phyloP scores from a whole-genome alignment of 2,888 invertebrate genomes.

The Steinernema hermaphroditum region DNA sequence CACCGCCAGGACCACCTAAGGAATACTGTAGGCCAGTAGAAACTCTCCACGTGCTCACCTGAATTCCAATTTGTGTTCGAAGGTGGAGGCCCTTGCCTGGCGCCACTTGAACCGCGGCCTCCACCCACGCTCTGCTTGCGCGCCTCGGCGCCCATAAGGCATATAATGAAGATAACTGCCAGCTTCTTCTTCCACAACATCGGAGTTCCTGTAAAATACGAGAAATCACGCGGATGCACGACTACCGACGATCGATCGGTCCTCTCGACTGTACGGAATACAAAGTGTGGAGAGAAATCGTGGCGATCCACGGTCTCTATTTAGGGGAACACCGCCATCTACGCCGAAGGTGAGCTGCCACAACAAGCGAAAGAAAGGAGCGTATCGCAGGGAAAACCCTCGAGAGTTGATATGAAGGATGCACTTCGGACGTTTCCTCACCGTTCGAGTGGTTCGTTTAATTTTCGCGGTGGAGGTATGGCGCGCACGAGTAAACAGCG shows the following conservation, averaged over 20 bases:
- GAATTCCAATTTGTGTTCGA: background rate
- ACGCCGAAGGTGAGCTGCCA: too few relatives aligned
- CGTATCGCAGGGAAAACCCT: too few relatives aligned
- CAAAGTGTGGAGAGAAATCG: background rate
- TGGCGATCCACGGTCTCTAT: too few relatives aligned
- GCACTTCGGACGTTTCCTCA: too few relatives aligned
- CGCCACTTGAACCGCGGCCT: background rate
- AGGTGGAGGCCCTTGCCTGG: background rate
- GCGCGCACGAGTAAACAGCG: too few relatives aligned
- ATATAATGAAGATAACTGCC: background rate
- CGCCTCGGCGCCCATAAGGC: constrained; percentile 18
- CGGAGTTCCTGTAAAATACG: background rate
- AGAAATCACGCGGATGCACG: background rate
- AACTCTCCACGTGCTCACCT: background rate
- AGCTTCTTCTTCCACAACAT: constrained; percentile 8
- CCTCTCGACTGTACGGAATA: background rate
- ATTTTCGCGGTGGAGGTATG: too few relatives aligned
- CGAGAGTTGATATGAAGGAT: too few relatives aligned
- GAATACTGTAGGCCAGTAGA: background rate
- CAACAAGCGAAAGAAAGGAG: too few relatives aligned
- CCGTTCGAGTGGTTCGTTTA: background rate
- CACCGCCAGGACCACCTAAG: constrained; percentile 2
- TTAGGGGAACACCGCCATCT: too few relatives aligned
- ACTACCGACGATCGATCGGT: background rate
- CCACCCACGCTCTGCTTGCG: background rate